phyloP scores from a whole-genome alignment of 2,113 vertebrate species.

The Trinectes maculatus region DNA sequence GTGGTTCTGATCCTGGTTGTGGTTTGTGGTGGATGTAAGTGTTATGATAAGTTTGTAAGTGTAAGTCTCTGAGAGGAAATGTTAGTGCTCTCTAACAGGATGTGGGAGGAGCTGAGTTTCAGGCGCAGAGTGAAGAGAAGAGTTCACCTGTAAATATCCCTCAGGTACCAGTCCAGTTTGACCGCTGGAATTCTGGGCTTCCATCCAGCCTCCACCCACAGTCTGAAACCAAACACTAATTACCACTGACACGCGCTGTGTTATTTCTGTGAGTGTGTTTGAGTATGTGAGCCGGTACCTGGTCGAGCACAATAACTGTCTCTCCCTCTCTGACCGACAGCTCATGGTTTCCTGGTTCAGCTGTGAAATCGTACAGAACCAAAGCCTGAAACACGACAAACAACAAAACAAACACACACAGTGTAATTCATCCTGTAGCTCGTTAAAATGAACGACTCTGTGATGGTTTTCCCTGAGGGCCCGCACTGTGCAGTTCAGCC shows the following conservation, averaged over 20 bases:
- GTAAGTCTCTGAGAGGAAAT: no score
- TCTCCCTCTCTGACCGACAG: slow-evolving; percentile 47
- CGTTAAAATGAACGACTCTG: no score
- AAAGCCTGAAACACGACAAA: slow-evolving; percentile 32
- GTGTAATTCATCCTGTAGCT: no score
- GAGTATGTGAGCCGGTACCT: slow-evolving; percentile 9
- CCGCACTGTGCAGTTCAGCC: no score
- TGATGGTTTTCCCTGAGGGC: no score
- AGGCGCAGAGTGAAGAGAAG: no score
- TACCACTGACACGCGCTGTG: background rate
- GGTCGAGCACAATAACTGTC: slow-evolving; percentile 15
- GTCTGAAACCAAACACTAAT: slow-evolving; percentile 13
- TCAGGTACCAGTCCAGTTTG: slow-evolving; percentile 53
- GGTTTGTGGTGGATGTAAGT: no score
- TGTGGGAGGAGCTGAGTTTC: background rate
- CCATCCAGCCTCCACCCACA: slow-evolving; percentile 53
- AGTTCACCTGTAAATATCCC: slow-evolving; percentile 53
- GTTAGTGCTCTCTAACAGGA: background rate
- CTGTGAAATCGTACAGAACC: slow-evolving; percentile 54
- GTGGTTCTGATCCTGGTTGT: no score
- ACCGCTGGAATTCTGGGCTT: slow-evolving; percentile 36
- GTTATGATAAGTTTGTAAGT: no score
- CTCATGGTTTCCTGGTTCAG: slow-evolving; percentile 54
- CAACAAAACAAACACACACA: no score
- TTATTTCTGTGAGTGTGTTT: background rate